phyloP scores from a whole-genome alignment of 2,888 invertebrate species.

The Atrina japonica region DNA sequence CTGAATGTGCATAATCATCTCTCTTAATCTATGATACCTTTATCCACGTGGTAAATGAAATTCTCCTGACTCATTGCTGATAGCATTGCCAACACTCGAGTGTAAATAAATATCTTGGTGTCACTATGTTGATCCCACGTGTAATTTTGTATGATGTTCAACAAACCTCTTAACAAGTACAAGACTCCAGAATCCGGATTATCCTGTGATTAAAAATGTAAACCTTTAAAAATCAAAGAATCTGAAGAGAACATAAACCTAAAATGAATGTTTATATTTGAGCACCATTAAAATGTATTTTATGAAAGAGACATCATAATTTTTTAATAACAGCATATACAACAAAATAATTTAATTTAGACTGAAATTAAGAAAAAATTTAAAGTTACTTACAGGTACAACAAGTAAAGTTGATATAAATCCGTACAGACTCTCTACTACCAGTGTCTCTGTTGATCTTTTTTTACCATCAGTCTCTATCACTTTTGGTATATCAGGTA shows the following conservation, averaged over 20 bases:
- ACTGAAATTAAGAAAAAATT: no score
- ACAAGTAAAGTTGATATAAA: slow-evolving; percentile 91
- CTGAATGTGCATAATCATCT: no score
- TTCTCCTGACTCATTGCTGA: slow-evolving; percentile 90
- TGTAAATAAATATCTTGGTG: slow-evolving; percentile 86
- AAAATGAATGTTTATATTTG: no score
- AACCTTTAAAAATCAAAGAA: no score
- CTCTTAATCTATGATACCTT: slow-evolving; percentile 86
- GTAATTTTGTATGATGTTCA: slow-evolving; percentile 87
- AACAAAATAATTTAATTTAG: no score
- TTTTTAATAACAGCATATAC: no score
- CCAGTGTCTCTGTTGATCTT: slow-evolving; percentile 85
- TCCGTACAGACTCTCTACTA: slow-evolving; percentile 83
- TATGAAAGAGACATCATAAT: no score
- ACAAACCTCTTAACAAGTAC: slow-evolving; percentile 89
- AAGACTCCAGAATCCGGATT: slow-evolving; percentile 93
- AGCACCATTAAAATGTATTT: no score
- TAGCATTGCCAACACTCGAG: slow-evolving; percentile 89
- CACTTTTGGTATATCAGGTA: slow-evolving; percentile 88
- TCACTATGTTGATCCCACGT: slow-evolving; percentile 82
- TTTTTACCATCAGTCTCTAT: slow-evolving; percentile 88
- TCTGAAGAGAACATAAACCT: no score
- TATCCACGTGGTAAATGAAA: slow-evolving; percentile 92
- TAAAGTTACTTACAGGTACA: slow-evolving; percentile 87
- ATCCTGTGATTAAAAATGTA: slow-evolving; percentile 84